Evolutionary conservation across 2,797 vertebrate species (phyloP).

Genomic region (Cottoperca gobio): DNA sequence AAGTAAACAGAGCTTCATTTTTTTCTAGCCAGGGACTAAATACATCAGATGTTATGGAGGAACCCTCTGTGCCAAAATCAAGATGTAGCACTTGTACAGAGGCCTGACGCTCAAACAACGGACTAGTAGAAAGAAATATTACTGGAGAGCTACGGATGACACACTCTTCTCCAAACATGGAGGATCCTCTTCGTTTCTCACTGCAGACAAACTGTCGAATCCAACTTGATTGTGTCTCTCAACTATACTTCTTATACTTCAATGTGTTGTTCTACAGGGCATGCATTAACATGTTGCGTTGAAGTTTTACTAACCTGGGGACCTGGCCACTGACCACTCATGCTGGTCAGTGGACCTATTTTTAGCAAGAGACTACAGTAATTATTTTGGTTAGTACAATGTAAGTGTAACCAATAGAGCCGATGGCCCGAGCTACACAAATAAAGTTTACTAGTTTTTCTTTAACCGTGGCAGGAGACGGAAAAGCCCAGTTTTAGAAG

Average conservation of each 20-base stretch:
- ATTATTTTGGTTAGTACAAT: background rate
- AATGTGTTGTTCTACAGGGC: too few relatives aligned
- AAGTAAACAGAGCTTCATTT: constrained; percentile 55
- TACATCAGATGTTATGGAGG: constrained; percentile 14
- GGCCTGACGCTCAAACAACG: constrained; percentile 6
- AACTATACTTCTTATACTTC: too few relatives aligned
- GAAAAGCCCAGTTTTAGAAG: background rate
- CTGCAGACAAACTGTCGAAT: background rate
- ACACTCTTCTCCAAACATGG: constrained; percentile 1
- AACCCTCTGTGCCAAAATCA: constrained; percentile 18
- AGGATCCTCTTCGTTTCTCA: constrained; percentile 7
- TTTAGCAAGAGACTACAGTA: background rate
- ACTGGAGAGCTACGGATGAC: background rate
- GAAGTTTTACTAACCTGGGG: background rate
- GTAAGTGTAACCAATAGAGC: background rate
- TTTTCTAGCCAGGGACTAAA: constrained; percentile 37
- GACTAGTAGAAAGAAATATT: background rate
- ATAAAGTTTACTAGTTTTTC: constrained; percentile 1
- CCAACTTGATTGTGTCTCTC: background rate
- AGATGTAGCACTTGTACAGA: background rate
- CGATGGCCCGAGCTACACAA: background rate
- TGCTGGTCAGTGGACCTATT: background rate
- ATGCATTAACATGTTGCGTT: too few relatives aligned
- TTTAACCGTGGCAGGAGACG: constrained; percentile 1
- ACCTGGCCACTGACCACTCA: background rate